Percentiles rank a stretch among this genome's conserved stretches.
Conservation (phyloP, 2,797 vertebrate species). For the Limosa lapponica region DNA sequence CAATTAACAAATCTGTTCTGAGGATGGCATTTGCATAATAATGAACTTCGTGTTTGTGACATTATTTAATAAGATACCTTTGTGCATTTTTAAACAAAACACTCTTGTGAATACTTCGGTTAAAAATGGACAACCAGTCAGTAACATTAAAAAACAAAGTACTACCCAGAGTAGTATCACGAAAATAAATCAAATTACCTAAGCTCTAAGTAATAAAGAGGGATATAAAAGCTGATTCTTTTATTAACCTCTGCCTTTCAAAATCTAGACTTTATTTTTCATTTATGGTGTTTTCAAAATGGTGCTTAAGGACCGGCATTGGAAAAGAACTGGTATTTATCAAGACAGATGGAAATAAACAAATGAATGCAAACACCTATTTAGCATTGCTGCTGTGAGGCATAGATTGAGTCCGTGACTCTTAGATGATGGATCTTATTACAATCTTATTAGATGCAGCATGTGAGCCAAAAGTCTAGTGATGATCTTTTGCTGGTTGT, state of each 20-base stretch:
- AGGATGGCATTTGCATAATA: conserved; percentile 91
- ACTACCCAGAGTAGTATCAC: conserved; percentile 38
- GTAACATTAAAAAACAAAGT: conserved; percentile 58
- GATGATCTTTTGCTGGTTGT: not conserved
- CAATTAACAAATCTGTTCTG: conserved; percentile 94
- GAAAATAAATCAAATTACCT: conserved; percentile 68
- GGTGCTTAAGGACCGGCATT: not conserved
- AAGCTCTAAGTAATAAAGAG: conserved; percentile 59
- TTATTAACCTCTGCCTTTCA: conserved; percentile 39
- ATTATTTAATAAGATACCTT: conserved; percentile 92
- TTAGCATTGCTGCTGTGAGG: conserved; percentile 27
- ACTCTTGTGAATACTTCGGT: conserved; percentile 73
- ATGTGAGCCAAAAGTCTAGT: not conserved
- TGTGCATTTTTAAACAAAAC: conserved; percentile 84
- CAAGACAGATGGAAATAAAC: conserved; percentile 47
- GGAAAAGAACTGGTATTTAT: conserved; percentile 18
- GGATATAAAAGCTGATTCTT: conserved; percentile 30
- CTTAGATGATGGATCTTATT: not conserved
- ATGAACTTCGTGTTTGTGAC: conserved; percentile 89
- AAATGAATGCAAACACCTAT: conserved; percentile 17
- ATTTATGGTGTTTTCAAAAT: conserved; percentile 23
- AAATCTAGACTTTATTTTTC: conserved; percentile 55
- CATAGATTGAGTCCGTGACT: not conserved
- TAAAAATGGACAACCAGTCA: conserved; percentile 68
- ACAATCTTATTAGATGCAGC: not conserved